Evolutionary conservation across 1,140 invertebrate genomes (phyloP), one percentile per base, ranked within the genome.

Genomic region (Brachionus calyciflorus): DNA sequence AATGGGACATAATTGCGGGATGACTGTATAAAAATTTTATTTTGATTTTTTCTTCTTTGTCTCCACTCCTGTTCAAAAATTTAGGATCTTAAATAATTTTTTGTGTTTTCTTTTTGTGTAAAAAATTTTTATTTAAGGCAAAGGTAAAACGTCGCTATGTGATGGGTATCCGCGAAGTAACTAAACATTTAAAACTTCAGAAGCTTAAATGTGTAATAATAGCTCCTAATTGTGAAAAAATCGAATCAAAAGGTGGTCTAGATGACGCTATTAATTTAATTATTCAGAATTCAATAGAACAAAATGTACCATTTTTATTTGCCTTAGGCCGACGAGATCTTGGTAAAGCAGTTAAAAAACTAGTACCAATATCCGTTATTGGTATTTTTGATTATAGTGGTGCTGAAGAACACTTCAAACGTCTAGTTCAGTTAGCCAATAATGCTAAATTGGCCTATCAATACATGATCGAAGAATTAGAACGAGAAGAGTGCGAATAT

Each of bases 121-220:
- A 37, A 17, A 60, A 60, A 17, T 37, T 60, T 41, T 60, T 53
- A 24, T 4, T 4, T 0, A 89, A 89, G 81, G 85, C 86, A 26
- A 85, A 85, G 77, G 78, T 80, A 10, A 89, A 87, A 79, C 79
- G 87, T 30, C 83, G 89, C 41, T 82, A 88, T 60, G 87, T 90
- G 0, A 80, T 88, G 65, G 89, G 89, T 0, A 83, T 90, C 41
- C 85, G 87, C 24, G 88, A 90, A 80, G 86, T 88, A 0, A 84
- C 85, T 17, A 88, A 87, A 73, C 86, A 87, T 78, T 79, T 90
- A 28, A 83, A 84, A 48, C 80, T 89, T 28, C 86, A 86, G 40
- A 89, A 88, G 80, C 81, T 89, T 2, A 88, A 87, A 79, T 81
- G 88, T 77, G 80, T 90, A 1, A 83, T 90, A 2, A 82, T 90